Base-by-base conservation (phyloP, 2,888 invertebrate species). In the Drepanosiphum platanoidis region DNA sequence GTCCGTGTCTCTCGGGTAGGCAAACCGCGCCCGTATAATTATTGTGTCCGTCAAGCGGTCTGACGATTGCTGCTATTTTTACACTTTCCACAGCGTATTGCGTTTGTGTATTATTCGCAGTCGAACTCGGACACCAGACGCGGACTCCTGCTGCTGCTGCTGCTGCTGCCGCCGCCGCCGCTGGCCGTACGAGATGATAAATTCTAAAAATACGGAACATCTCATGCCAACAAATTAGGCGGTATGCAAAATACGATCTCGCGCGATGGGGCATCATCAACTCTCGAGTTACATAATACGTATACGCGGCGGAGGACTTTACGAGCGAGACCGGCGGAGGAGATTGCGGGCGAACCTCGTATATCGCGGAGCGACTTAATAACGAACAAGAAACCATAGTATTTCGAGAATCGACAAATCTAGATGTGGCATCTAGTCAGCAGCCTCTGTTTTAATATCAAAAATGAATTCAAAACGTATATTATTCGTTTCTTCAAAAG, bases 181-280 rank as follows among this genome's bases (percentile, higher is more conserved):
- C 52, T 81, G 36, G 46, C 52, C 13, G 32, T 34, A 72, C 72
- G 27, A 64, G 27, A 83, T n/a, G 66, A 58, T 72, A 18, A 52
- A 74, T 75, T 84, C 74, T 75, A 84, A 84, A 84, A 75, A 84
- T 75, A 75, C 74, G 83, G 46, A 75, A 83, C 52, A 36, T 66
- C 66, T 30, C 75, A 52, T 84, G 83, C 83, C 83, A 84, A 84
- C 83, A 75, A 74, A 75, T 52, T 75, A 75, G 64, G 64, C 8
- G 36, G 66, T 15, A 84, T 84, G 83, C 83, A 68, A 84, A 83
- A 84, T 84, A 36, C 75, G 68, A 84, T 75, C 83, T 68, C 68
- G 52, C 30, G 52, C 75, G 32, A 18, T 18, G 75, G 61, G 58
- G 46, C 42, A 22, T n/a, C n/a, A n/a, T n/a, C n/a, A n/a, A n/a